Conservation (phyloP, 2,113 vertebrate genomes). For the Caloenas nicobarica region DNA sequence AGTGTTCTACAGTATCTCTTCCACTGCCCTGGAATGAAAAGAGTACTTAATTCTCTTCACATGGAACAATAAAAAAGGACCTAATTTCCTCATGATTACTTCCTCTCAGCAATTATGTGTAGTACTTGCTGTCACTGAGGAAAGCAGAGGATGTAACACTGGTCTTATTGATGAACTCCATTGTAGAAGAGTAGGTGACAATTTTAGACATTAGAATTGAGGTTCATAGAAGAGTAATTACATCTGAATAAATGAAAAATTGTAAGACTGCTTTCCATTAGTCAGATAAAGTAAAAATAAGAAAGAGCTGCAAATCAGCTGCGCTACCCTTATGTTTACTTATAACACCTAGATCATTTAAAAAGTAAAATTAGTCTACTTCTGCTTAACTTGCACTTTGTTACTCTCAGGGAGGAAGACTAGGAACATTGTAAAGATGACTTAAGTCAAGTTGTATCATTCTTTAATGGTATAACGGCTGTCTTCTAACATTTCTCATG, state of each 20-base stretch:
- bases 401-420: background rate
- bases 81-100: background rate
- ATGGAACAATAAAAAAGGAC: background rate
- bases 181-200: background rate
- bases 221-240: background rate
- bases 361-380: background rate
- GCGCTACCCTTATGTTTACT: background rate
- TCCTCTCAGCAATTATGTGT: background rate
- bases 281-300: background rate
- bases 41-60: background rate
- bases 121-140: background rate
- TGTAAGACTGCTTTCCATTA: background rate
- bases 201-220: background rate
- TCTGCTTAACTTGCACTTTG: background rate
- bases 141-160: background rate
- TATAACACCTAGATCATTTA: background rate
- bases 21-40: background rate
- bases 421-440: background rate
- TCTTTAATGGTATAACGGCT: background rate
- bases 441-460: background rate
- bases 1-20: background rate
- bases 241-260: background rate
- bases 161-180: background rate
- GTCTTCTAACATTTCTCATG: background rate
- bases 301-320: background rate